These are phyloP conservation scores for Cardinalis cardinalis DNA, from an alignment of 2,113 vertebrate genomes.

Conservation along the genomic window DNA sequence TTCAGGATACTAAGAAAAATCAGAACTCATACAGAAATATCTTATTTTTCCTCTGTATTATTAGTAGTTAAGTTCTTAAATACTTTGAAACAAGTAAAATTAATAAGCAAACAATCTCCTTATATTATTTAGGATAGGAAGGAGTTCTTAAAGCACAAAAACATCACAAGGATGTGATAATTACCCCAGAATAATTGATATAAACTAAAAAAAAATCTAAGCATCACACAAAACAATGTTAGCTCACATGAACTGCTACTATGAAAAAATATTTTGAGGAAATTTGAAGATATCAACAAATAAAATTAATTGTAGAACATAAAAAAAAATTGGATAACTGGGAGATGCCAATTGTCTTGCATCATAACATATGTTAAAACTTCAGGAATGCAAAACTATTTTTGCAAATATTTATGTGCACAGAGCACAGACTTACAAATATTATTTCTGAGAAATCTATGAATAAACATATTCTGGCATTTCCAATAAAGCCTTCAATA, in stretches of 20 bases:
- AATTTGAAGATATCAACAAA: not conserved
- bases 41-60: not conserved
- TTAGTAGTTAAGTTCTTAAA: not conserved
- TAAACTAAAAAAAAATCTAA: not conserved
- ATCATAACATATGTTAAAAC: not conserved
- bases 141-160: not conserved
- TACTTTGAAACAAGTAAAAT: not conserved
- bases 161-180: not conserved
- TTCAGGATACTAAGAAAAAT: not conserved
- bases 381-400: not conserved
- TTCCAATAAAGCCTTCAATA: not conserved
- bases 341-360: not conserved
- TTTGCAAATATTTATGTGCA: not conserved
- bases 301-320: not conserved
- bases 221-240: not conserved
- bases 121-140: not conserved
- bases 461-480: slow-evolving; percentile 17
- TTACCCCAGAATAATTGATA: not conserved
- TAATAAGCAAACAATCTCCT: not conserved
- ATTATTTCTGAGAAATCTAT: not conserved
- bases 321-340: not conserved
- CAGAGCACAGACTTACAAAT: not conserved
- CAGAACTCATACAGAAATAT: not conserved
- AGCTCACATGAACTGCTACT: not conserved
- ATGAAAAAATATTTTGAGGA: not conserved